Percentiles rank a stretch among this genome's conserved stretches.
phyloP scores from a whole-genome alignment of 1,140 invertebrate genomes.

The Drosophila watanabei region DNA sequence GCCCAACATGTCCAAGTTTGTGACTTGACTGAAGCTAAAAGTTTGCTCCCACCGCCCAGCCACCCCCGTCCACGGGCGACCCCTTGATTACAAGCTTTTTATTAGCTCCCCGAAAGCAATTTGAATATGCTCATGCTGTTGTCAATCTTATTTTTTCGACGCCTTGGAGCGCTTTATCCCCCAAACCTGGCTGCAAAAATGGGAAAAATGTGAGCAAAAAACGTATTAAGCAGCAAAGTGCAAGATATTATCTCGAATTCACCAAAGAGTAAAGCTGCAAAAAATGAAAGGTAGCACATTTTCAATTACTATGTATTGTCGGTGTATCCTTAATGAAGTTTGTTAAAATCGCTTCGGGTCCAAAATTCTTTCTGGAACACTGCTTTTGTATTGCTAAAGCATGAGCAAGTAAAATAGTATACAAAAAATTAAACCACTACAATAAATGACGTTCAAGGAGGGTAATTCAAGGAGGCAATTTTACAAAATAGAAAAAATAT shows the following conservation, averaged over 20 bases:
- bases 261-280: neutral
- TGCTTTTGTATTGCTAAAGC: neutral
- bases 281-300: neutral
- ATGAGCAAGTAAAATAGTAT: too few species aligned
- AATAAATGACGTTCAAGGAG: too few species aligned
- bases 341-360: neutral
- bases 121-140: conserved; percentile 71
- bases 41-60: conserved; percentile 25
- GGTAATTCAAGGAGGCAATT: too few species aligned
- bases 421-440: too few species aligned
- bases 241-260: conserved; percentile 41
- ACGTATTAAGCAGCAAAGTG: conserved; percentile 58
- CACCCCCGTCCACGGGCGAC: conserved; percentile 8
- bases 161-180: conserved; percentile 48
- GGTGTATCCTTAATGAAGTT: conserved; percentile 8
- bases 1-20: conserved; percentile 70
- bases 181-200: conserved; percentile 21
- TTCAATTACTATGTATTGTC: conserved; percentile 3
- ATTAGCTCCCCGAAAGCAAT: conserved; percentile 80
- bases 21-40: conserved; percentile 64
- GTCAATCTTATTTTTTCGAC: conserved; percentile 60
- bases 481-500: too few species aligned
- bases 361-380: neutral
- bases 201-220: conserved; percentile 18
- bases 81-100: conserved; percentile 81